Conservation (phyloP, 2,113 vertebrate genomes). For the Bambusicola thoracicus region DNA sequence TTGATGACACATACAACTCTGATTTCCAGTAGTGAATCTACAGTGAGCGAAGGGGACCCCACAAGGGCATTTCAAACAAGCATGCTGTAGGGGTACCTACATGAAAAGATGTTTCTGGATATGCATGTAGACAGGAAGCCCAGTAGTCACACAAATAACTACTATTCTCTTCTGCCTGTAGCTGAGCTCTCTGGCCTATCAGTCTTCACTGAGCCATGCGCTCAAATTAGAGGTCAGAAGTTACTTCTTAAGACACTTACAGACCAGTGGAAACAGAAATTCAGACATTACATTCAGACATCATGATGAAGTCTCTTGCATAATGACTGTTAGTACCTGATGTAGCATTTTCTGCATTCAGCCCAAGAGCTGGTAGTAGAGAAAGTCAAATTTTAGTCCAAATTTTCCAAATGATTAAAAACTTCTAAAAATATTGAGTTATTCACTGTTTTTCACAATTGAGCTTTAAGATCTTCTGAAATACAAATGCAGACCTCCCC, state of each 20-base stretch:
- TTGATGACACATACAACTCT: constrained; percentile 42
- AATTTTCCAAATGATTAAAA: neutral
- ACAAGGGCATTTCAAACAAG: neutral
- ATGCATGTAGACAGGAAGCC: neutral
- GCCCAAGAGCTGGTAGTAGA: neutral
- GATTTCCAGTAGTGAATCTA: constrained; percentile 44
- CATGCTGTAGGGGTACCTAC: neutral
- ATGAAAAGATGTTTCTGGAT: neutral
- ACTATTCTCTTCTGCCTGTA: neutral
- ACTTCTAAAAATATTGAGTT: neutral
- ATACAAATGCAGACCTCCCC: neutral
- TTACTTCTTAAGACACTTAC: neutral
- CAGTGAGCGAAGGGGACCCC: neutral
- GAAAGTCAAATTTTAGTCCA: neutral
- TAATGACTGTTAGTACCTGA: neutral
- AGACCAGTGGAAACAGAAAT: neutral
- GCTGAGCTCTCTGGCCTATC: neutral
- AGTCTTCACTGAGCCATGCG: neutral
- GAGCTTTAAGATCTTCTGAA: neutral
- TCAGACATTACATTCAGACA: neutral
- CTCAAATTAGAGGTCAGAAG: neutral
- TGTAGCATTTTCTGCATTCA: neutral
- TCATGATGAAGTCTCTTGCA: neutral
- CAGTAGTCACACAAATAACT: neutral
- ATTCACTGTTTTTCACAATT: neutral